These are phyloP conservation scores for Accipiter virgatus DNA, from an alignment of 2,113 vertebrate species.

Conservation along the genomic window DNA sequence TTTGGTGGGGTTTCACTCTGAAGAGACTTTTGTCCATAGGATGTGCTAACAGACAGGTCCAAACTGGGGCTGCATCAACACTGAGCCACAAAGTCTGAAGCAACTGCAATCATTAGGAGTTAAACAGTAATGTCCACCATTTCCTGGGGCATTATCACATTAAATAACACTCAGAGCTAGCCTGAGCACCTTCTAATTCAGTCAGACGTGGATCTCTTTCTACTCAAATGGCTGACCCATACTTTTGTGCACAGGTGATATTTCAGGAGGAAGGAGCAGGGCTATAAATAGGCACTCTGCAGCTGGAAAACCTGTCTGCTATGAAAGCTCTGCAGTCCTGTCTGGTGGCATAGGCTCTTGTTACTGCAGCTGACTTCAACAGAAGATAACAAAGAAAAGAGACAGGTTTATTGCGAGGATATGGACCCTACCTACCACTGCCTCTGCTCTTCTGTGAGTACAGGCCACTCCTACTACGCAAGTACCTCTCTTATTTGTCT, in stretches of 20 bases:
- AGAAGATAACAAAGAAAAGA: background rate
- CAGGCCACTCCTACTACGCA: background rate
- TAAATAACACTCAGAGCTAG: slow-evolving; percentile 26
- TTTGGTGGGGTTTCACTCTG: background rate
- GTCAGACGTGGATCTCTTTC: background rate
- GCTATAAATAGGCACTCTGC: background rate
- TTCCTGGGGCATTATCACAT: slow-evolving; percentile 9
- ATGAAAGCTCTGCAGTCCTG: background rate
- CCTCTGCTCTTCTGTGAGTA: background rate
- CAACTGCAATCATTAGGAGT: background rate
- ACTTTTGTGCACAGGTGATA: background rate
- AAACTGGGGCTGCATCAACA: background rate
- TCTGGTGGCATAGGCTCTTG: background rate
- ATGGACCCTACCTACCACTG: background rate
- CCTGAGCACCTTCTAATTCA: slow-evolving; percentile 14
- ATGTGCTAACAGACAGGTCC: background rate
- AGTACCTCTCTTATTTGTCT: background rate
- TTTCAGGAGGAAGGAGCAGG: background rate
- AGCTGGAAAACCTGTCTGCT: background rate
- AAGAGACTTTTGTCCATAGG: background rate
- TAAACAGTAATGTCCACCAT: background rate
- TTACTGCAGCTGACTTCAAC: background rate
- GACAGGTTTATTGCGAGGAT: background rate
- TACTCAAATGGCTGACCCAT: background rate
- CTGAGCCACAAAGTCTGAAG: background rate